Evolutionary conservation across 30 jellyfish, hydroid and myxozoan genomes (phyloP), one percentile per base, ranked within the genome.

Genomic region (Haliclystus octoradiatus): DNA sequence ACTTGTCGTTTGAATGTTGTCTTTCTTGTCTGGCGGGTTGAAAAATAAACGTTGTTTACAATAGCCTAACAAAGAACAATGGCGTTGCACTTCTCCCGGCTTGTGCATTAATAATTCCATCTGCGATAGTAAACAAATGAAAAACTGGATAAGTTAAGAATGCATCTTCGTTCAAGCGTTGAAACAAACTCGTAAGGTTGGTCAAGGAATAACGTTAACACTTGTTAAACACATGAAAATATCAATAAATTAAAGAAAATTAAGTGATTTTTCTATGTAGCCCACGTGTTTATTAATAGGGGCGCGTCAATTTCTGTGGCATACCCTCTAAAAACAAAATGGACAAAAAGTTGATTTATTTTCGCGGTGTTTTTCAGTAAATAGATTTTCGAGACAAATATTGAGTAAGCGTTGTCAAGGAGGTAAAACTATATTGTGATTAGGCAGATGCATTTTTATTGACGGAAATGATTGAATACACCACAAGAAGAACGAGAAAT

Each of bases 51-150:
- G 83, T 67, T 80, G 92, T 70, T 79, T 72, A 67, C 70, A 81
- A 67, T 79, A 67, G 70, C 92, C 79, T 29, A 67, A 81, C 75
- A 60, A 79, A 62, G 75, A 79, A 80, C 70, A 79, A 67, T 67
- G 92, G 49, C 76, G 52, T 67, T 77, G 90, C 90, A 83, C 92
- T 69, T 79, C 52, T 29, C 52, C 49, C 63, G 50, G 70, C 70
- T 79, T 79, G 92, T 83, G 92, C 92, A 79, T 70, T 70, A 62
- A 69, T 79, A 79, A 79, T 71, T 69, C 92, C 92, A 79, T 79
- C 92, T 79, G 92, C 83, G 63, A 80, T 66, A 27, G 83, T 79
- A 79, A 79, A 79, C 92, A 79, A 79, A 79, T 68, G 72, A 40
- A 40, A 40, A 19, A 40, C 57, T 40, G 57, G 57, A 40, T 40